A percentile compares a stretch with the other conserved stretches of the same genome.
Evolutionary conservation across 2,888 invertebrate species (phyloP).

Genomic region (Drosophila niveifrons): DNA sequence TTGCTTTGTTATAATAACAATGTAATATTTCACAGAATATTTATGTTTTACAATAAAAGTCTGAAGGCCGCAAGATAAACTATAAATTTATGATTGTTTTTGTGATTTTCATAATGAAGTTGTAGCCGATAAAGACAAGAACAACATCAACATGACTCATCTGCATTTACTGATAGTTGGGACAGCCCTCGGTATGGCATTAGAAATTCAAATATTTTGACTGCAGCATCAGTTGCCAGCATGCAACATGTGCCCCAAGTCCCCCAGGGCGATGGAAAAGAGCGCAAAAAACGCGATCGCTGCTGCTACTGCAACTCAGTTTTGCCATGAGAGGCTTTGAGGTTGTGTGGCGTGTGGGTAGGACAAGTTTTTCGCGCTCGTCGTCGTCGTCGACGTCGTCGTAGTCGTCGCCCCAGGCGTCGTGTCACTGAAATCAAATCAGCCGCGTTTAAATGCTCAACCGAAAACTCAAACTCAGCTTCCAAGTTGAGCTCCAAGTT

Average conservation of each 20-base stretch:
- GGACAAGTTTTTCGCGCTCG: conserved; percentile 56
- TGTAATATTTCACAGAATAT: not conserved
- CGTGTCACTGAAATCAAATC: conserved; percentile 81
- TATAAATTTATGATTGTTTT: not conserved
- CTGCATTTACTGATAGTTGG: conserved; percentile 43
- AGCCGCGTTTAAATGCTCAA: conserved; percentile 79
- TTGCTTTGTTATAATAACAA: not conserved
- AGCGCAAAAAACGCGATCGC: conserved; percentile 44
- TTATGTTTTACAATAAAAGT: not conserved
- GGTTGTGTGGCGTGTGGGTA: conserved; percentile 49
- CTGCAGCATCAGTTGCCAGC: conserved; percentile 55
- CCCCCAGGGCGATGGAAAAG: conserved; percentile 71
- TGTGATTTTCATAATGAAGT: conserved; percentile 17
- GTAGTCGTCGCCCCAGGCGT: conserved; percentile 68
- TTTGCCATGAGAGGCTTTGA: conserved; percentile 1
- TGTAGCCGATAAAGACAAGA: not conserved
- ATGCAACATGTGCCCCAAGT: conserved; percentile 61
- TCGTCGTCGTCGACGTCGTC: conserved; percentile 24
- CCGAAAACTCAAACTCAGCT: conserved; percentile 69
- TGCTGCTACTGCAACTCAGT: conserved; percentile 66
- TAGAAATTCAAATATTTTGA: conserved; percentile 83
- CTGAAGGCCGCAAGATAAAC: not conserved
- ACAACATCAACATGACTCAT: conserved; percentile 59
- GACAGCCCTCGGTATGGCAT: conserved; percentile 71
- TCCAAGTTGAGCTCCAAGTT: conserved; percentile 42